A percentile compares a stretch with the other conserved stretches of the same genome.
phyloP scores from a whole-genome alignment of 2,797 vertebrate species.

The Cyprinodon diabolis region DNA sequence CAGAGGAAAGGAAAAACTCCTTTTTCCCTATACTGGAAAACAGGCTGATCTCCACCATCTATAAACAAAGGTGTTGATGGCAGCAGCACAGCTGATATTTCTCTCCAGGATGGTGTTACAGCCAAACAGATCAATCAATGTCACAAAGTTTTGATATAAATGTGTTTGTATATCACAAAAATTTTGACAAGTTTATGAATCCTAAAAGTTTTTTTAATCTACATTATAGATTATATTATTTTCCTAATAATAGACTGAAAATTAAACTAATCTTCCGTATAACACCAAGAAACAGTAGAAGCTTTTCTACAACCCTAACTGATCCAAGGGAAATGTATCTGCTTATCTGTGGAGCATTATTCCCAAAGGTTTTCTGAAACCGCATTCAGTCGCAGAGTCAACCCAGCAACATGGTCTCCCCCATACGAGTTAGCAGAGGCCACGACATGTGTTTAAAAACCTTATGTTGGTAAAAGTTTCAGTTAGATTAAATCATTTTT shows the following conservation, averaged over 20 bases:
- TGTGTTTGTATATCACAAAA: neutral
- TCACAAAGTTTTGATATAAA: neutral
- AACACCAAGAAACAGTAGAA: too few species aligned
- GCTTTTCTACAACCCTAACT: neutral
- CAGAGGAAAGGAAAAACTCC: too few species aligned
- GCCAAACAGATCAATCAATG: neutral
- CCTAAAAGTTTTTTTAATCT: neutral
- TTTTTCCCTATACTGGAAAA: too few species aligned
- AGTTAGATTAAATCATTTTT: slow-evolving; percentile 2
- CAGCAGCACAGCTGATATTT: too few species aligned
- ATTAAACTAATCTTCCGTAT: neutral
- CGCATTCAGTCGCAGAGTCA: neutral
- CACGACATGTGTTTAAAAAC: neutral
- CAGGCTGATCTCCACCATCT: too few species aligned
- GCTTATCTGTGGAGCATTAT: neutral
- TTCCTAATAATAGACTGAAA: neutral
- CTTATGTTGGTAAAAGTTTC: neutral
- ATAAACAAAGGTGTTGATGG: too few species aligned
- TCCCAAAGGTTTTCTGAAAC: neutral
- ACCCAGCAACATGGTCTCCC: neutral
- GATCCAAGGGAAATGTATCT: neutral
- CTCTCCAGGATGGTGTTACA: too few species aligned
- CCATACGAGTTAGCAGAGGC: neutral
- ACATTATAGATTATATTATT: neutral
- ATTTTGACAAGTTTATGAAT: neutral